Percentiles rank a stretch among this genome's conserved stretches.
Evolutionary conservation across 2,113 vertebrate genomes (phyloP).

Genomic region (Neodontobutis hainanensis): DNA sequence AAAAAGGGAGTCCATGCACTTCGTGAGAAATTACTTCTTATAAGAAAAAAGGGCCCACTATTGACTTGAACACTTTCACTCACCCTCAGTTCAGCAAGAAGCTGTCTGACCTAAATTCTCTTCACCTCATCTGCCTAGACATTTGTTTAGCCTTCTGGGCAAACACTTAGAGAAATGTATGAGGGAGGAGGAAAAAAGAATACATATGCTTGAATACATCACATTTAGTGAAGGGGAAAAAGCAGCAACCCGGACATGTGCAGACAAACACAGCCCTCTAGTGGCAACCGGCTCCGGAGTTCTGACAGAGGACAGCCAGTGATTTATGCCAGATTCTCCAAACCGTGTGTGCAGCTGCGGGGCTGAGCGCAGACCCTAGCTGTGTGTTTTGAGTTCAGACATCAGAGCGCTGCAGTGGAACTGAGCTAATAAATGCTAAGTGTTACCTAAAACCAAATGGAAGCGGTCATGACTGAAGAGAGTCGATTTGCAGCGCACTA

Average conservation of each 20-base stretch:
- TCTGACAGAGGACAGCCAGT: conserved; percentile 28
- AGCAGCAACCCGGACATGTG: conserved; percentile 49
- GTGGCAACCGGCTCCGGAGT: conserved; percentile 62
- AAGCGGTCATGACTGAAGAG: conserved; percentile 32
- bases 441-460: conserved; percentile 49
- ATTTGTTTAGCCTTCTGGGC: conserved; percentile 85
- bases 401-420: conserved; percentile 30
- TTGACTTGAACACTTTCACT: conserved; percentile 69
- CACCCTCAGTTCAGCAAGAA: conserved; percentile 72
- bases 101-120: conserved; percentile 81
- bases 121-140: conserved; percentile 82
- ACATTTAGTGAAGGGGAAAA: conserved; percentile 57
- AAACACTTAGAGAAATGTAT: conserved; percentile 83
- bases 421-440: conserved; percentile 32
- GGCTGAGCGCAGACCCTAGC: conserved; percentile 33
- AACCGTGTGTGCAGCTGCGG: conserved; percentile 58
- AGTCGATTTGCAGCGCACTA: conserved; percentile 20
- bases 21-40: conserved; percentile 22
- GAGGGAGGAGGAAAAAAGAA: conserved; percentile 55
- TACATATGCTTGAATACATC: conserved; percentile 76
- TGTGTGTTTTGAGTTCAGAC: conserved; percentile 43
- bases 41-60: conserved; percentile 45
- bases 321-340: conserved; percentile 53
- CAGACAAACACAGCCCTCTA: conserved; percentile 80
- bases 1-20: too few relatives aligned